These are phyloP conservation scores for Nothocercus julius DNA, from an alignment of 2,113 vertebrate genomes.

Conservation along the genomic window DNA sequence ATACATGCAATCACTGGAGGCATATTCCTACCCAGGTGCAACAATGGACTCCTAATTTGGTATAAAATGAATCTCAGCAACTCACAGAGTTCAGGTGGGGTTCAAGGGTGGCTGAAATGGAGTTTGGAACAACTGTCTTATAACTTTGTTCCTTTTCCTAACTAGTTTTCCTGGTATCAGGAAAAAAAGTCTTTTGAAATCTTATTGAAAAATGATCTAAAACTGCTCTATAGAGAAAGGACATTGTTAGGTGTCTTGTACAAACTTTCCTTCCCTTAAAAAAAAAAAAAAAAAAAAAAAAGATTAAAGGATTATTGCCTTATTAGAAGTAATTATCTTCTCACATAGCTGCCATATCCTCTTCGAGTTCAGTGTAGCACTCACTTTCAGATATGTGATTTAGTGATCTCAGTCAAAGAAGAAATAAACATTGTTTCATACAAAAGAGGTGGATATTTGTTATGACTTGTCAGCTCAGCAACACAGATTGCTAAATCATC, in stretches of 20 bases:
- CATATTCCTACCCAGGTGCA: neutral
- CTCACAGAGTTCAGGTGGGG: neutral
- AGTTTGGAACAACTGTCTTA: neutral
- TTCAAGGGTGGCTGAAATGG: neutral
- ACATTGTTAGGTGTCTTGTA: neutral
- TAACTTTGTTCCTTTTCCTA: neutral
- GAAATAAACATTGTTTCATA: neutral
- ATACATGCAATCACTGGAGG: neutral
- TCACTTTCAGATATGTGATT: neutral
- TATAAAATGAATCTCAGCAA: neutral
- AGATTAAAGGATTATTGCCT: neutral
- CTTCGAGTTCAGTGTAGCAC: neutral
- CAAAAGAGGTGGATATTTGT: neutral
- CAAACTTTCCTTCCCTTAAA: neutral
- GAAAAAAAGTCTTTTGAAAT: neutral
- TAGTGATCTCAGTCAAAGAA: neutral
- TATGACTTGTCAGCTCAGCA: neutral
- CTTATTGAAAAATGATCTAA: neutral
- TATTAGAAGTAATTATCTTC: neutral
- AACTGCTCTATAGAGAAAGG: neutral
- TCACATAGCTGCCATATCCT: neutral
- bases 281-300: neutral
- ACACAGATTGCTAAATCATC: neutral
- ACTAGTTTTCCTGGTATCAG: neutral
- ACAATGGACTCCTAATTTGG: neutral